phyloP scores from a whole-genome alignment of 2,113 vertebrate species.

The Tor tambroides region DNA sequence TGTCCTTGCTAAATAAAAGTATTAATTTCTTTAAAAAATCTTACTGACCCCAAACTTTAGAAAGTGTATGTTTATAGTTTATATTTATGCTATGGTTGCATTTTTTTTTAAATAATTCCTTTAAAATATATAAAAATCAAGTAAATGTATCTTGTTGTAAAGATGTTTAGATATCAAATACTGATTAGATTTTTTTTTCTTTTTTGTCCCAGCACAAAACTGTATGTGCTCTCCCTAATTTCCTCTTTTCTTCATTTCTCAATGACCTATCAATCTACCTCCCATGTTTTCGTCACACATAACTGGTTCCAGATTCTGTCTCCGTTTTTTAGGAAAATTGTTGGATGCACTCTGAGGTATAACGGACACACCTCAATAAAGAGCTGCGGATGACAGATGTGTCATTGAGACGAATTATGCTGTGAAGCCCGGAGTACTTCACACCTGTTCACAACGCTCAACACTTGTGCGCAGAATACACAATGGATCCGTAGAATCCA shows the following conservation, averaged over 20 bases:
- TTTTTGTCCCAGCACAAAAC: background rate
- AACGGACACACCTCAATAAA: constrained; percentile 42
- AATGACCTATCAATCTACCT: constrained; percentile 59
- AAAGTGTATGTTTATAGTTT: background rate
- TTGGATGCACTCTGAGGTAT: constrained; percentile 46
- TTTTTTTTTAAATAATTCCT: background rate
- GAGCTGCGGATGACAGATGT: constrained; percentile 38
- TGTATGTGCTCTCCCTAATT: background rate
- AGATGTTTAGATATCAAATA: background rate
- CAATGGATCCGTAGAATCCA: constrained; percentile 32
- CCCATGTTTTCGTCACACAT: constrained; percentile 58
- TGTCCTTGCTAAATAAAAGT: too few relatives aligned
- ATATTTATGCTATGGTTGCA: background rate
- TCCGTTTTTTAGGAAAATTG: constrained; percentile 41
- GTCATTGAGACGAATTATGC: constrained; percentile 48
- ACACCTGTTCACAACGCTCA: constrained; percentile 42
- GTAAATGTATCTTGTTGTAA: background rate
- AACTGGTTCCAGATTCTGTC: constrained; percentile 54
- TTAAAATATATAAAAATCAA: background rate
- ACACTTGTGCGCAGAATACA: constrained; percentile 38
- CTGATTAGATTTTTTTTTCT: background rate
- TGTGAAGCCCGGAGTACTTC: constrained; percentile 43
- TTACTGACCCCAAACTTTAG: background rate
- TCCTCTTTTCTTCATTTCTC: background rate
- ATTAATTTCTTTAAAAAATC: background rate